Evolutionary conservation across 1,140 invertebrate species (phyloP).

Genomic region (Leptinotarsa defecta): DNA sequence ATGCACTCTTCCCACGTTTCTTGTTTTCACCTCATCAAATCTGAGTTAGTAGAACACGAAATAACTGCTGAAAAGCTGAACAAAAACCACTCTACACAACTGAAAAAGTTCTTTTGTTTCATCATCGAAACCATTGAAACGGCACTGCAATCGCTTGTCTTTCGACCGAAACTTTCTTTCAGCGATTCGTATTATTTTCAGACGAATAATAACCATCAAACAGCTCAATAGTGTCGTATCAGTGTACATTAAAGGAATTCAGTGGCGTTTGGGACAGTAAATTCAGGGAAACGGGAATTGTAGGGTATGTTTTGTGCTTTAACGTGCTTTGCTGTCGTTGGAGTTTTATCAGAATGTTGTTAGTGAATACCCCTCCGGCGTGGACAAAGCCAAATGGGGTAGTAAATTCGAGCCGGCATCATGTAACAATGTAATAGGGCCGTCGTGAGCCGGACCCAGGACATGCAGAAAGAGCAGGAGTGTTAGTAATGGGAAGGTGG

Average conservation of each 20-base stretch:
- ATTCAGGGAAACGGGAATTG: constrained; percentile 22
- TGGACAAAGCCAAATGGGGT: constrained; percentile 45
- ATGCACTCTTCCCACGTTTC: too few species aligned
- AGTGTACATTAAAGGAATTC: constrained; percentile 23
- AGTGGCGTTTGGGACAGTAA: constrained; percentile 27
- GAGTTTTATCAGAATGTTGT: constrained; percentile 41
- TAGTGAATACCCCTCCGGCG: constrained; percentile 39
- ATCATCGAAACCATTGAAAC: too few species aligned
- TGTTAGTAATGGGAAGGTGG: constrained; percentile 39
- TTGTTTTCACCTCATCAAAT: background rate
- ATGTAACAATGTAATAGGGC: constrained; percentile 43
- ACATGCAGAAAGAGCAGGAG: constrained; percentile 39
- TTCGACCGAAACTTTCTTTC: constrained; percentile 1
- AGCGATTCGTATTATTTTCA: constrained; percentile 10
- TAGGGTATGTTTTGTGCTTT: constrained; percentile 30
- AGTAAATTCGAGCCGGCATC: constrained; percentile 40
- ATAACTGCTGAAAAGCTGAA: too few species aligned
- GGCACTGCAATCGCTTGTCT: background rate
- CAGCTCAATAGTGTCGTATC: constrained; percentile 28
- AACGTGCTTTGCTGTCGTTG: constrained; percentile 28
- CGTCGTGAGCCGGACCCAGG: constrained; percentile 37
- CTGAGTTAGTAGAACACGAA: background rate
- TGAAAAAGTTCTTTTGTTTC: background rate
- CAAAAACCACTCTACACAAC: background rate
- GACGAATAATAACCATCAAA: constrained; percentile 29